Base-by-base conservation (phyloP, 2,797 vertebrate species). In the Agapornis canus region DNA sequence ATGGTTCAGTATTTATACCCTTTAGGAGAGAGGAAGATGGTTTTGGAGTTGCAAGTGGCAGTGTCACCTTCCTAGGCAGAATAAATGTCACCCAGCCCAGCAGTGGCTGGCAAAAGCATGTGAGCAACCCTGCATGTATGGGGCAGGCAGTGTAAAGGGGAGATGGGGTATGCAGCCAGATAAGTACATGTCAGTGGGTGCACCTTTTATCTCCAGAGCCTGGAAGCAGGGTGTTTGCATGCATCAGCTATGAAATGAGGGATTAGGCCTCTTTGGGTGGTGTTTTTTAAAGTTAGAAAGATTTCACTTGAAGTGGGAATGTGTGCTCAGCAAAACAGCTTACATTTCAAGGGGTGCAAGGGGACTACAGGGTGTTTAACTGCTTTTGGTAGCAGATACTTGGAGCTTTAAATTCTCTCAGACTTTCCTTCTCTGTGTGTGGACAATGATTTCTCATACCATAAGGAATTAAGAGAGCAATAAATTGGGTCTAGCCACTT, bases 21-120 rank as follows among this genome's bases (percentile, higher is more conserved):
- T 77, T 84, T 37, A 32, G 47, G 64, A 32, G 40, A 48, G 18
- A 31, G 27, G 27, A 51, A 29, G 15, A 13, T 11, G 8, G 31
- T 86, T 70, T 49, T 27, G 31, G 43, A 52, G 25, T 22, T 51
- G 51, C 21, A 49, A 25, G 73, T 12, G 56, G 37, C 20, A 56
- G 52, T 5, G 0, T 51, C 25, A 56, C 37, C 37, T 80, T 80
- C 22, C 13, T 13, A 49, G 16, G 13, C 32, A 32, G 56, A 25
- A 5, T 68, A 2, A 26, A 37, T 42, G 14, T 48, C 40, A 15
- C 10, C 15, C n/a, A 16, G n/a, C 15, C 1, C 32, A 35, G 56
- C 56, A 35, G 56, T 0, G 52, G 26, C 61, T 54, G 17, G 11
- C 1, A 5, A 60, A 13, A 23, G 25, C n/a, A 2, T 2, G 1